Percentiles rank a stretch among this genome's conserved stretches.
Conservation (phyloP, 2,797 vertebrate species). For the Sandelia bainsii region DNA sequence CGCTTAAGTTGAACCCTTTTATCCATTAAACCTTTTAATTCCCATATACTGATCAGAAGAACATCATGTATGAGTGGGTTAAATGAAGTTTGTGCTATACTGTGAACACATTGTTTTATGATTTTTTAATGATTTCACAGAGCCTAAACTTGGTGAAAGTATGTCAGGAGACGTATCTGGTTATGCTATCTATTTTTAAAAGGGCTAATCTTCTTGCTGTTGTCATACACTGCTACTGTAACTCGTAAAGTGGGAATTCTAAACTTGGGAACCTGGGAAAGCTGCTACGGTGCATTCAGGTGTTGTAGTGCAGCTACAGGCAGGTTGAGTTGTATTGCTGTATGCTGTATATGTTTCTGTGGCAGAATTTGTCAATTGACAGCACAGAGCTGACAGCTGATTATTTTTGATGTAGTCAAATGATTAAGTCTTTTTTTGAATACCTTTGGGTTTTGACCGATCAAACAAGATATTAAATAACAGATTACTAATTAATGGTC, state of each 20-base stretch:
- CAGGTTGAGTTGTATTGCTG: background rate
- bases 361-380: background rate
- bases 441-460: too few species aligned
- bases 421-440: too few species aligned
- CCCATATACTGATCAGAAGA: slow-evolving; percentile 1
- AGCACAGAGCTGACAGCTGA: too few species aligned
- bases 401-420: too few species aligned
- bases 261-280: slow-evolving; percentile 29
- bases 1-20: slow-evolving; percentile 34
- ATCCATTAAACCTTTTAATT: slow-evolving; percentile 35
- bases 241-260: slow-evolving; percentile 37
- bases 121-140: slow-evolving; percentile 48
- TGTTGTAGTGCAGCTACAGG: slow-evolving; percentile 14
- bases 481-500: too few species aligned
- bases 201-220: slow-evolving; percentile 42
- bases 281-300: slow-evolving; percentile 19
- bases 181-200: slow-evolving; percentile 64
- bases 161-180: slow-evolving; percentile 51
- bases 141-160: slow-evolving; percentile 47
- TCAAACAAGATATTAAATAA: background rate
- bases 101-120: too few species aligned
- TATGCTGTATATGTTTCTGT: background rate
- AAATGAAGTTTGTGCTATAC: too few species aligned
- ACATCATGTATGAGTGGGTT: slow-evolving; percentile 10
- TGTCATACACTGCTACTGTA: slow-evolving; percentile 29